These are phyloP conservation scores for Micromussa lordhowensis DNA, from an alignment of 92 coral and sea anemone species.

Conservation along the genomic window DNA sequence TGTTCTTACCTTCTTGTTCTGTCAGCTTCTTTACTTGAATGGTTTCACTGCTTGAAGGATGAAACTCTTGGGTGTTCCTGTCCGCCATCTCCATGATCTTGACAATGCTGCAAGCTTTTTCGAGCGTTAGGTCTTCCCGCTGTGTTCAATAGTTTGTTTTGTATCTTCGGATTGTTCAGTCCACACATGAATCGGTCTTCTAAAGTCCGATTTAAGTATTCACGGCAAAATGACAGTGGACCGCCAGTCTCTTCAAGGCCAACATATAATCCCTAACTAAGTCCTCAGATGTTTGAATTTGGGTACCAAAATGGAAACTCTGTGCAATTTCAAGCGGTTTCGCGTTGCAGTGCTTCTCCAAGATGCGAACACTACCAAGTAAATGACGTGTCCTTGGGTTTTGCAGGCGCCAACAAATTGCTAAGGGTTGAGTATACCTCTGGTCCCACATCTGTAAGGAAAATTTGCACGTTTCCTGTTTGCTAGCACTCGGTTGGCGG, in stretches of 20 bases:
- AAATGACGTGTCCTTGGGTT: conserved; percentile 45
- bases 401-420: conserved; percentile 52
- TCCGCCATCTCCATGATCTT: conserved; percentile 75
- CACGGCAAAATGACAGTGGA: conserved; percentile 69
- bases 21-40: conserved; percentile 17
- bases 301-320: conserved; percentile 61
- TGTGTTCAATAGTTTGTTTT: conserved; percentile 55
- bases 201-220: conserved; percentile 46
- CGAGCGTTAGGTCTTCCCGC: conserved; percentile 59
- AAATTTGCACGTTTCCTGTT: conserved; percentile 61
- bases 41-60: conserved; percentile 35
- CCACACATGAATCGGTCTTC: conserved; percentile 76
- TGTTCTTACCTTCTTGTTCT: too few species aligned
- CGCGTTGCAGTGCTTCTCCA: conserved; percentile 61
- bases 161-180: conserved; percentile 46
- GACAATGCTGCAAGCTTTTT: conserved; percentile 57
- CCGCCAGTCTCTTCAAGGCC: conserved; percentile 61
- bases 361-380: conserved; percentile 17
- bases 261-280: conserved; percentile 54
- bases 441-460: conserved; percentile 68
- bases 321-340: conserved; percentile 53
- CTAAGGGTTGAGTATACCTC: conserved; percentile 59
- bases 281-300: conserved; percentile 52
- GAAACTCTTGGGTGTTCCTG: conserved; percentile 66
- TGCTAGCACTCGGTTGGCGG: conserved; percentile 24